Conservation (phyloP, 2,797 vertebrate species). For the Balearica regulorum region DNA sequence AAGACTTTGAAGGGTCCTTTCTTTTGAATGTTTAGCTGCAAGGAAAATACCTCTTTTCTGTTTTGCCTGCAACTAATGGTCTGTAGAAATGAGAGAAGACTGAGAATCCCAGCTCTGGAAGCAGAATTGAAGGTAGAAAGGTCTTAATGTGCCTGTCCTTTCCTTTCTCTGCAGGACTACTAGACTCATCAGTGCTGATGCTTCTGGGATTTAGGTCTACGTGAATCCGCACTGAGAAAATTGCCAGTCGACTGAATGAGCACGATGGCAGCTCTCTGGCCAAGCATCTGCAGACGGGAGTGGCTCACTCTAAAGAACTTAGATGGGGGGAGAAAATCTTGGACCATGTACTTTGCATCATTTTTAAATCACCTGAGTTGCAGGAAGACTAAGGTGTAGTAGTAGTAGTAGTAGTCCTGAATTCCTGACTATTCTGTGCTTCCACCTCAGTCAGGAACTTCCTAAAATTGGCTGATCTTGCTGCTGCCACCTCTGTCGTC, state of each 20-base stretch:
- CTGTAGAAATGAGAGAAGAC: neutral
- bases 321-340: conserved; percentile 9
- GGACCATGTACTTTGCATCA: conserved; percentile 34
- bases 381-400: conserved; percentile 23
- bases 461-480: neutral
- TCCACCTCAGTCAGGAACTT: conserved; percentile 34
- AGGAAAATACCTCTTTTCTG: neutral
- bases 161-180: conserved; percentile 73
- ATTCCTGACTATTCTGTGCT: conserved; percentile 29
- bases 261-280: conserved; percentile 47
- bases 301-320: conserved; percentile 32
- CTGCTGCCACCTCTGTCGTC: conserved; percentile 3
- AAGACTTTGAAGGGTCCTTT: neutral
- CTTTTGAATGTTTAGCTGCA: neutral
- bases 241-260: conserved; percentile 21
- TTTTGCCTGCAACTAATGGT: neutral
- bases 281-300: conserved; percentile 53
- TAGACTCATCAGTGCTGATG: conserved; percentile 66
- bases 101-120: neutral
- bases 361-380: conserved; percentile 43
- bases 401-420: conserved; percentile 7
- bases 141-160: neutral
- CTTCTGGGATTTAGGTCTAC: conserved; percentile 57
- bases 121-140: neutral
- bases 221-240: conserved; percentile 52